Evolutionary conservation across 2,113 vertebrate species (phyloP).

Genomic region (Phylloscopus trochiloides): DNA sequence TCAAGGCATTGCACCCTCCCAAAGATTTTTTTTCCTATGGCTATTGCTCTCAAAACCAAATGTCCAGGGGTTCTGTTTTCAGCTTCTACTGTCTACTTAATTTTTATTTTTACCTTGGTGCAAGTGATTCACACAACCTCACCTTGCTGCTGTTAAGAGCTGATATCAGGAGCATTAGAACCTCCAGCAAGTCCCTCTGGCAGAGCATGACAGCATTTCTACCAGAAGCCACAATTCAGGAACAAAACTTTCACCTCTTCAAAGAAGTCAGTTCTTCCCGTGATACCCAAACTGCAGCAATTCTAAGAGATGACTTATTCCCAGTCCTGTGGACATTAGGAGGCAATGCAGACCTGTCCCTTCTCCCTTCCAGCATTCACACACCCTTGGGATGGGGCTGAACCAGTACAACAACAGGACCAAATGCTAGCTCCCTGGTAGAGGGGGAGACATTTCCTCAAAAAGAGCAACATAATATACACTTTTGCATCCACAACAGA

Average conservation of each 20-base stretch:
- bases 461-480: background rate
- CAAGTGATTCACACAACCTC: background rate
- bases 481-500: background rate
- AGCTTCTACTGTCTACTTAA: background rate
- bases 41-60: background rate
- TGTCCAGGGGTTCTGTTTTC: background rate
- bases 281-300: background rate
- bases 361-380: background rate
- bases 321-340: background rate
- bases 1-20: background rate
- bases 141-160: background rate
- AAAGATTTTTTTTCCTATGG: background rate
- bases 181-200: background rate
- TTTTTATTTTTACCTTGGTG: background rate
- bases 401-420: background rate
- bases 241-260: background rate
- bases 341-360: background rate
- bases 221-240: background rate
- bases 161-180: background rate
- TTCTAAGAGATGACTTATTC: background rate
- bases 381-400: no score
- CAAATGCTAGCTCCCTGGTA: background rate
- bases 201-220: background rate
- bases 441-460: background rate
- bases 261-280: background rate